A percentile compares a stretch with the other conserved stretches of the same genome.
Evolutionary conservation across 2,797 vertebrate species (phyloP).

Genomic region (Danio choprae): DNA sequence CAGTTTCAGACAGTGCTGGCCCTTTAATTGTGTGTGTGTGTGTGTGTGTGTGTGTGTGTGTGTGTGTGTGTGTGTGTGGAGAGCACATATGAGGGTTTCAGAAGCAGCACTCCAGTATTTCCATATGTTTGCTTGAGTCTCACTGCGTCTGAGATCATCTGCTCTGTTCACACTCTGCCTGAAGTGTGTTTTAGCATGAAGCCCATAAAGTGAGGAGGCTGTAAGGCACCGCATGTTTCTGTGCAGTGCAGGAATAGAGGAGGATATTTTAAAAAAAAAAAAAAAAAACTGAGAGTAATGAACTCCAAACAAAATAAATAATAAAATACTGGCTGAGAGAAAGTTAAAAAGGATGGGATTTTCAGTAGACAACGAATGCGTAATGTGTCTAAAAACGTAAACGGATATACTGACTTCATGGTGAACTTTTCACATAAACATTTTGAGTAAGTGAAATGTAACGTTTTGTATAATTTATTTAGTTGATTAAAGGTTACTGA

Average conservation of each 20-base stretch:
- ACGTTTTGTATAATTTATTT: too few relatives aligned
- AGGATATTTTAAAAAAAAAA: conserved; percentile 13
- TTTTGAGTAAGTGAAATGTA: too few relatives aligned
- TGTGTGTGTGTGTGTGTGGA: conserved; percentile 40
- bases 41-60: too few relatives aligned
- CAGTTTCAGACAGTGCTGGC: conserved; percentile 31
- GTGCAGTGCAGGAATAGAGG: neutral
- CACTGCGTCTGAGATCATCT: conserved; percentile 13
- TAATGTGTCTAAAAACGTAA: too few relatives aligned
- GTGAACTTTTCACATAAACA: too few relatives aligned
- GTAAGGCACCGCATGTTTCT: neutral
- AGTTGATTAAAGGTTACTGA: too few relatives aligned
- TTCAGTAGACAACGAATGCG: neutral
- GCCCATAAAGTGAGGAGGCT: conserved; percentile 11
- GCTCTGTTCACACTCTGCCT: conserved; percentile 17
- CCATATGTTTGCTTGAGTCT: conserved; percentile 12
- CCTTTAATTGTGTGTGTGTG: conserved; percentile 37
- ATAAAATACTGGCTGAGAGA: conserved; percentile 12
- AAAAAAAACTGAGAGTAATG: conserved; percentile 2
- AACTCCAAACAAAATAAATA: conserved; percentile 12
- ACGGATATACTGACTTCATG: too few relatives aligned
- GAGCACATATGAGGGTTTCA: conserved; percentile 32
- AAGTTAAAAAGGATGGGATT: neutral
- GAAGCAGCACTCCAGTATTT: conserved; percentile 5
- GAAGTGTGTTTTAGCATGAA: conserved; percentile 23